phyloP scores from a whole-genome alignment of 92 coral and sea anemone genomes.

The Meandrina meandrites region DNA sequence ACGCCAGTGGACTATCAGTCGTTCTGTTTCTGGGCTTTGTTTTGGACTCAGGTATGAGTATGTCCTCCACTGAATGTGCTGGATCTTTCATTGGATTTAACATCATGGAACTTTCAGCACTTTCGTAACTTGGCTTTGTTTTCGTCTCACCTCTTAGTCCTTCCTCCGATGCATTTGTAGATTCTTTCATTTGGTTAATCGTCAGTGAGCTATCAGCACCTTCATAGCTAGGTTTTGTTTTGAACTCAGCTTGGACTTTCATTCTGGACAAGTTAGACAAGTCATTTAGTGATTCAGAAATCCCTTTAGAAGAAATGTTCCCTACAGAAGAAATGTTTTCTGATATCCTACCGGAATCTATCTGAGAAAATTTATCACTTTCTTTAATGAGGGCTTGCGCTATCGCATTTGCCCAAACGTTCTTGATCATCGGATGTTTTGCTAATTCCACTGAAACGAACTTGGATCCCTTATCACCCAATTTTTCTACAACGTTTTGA shows the following conservation, averaged over 20 bases:
- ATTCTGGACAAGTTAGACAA: neutral
- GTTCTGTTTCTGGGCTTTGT: neutral
- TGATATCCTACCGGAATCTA: neutral
- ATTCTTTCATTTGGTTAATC: neutral
- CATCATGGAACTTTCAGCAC: neutral
- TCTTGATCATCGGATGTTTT: slow-evolving; percentile 26
- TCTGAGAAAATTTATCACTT: slow-evolving; percentile 21
- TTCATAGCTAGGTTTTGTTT: neutral
- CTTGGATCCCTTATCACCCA: slow-evolving; percentile 28
- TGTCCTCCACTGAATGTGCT: neutral
- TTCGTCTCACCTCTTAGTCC: neutral
- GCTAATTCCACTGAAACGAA: slow-evolving; percentile 30
- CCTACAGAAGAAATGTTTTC: neutral
- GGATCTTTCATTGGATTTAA: neutral
- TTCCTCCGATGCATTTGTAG: neutral
- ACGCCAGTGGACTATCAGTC: neutral
- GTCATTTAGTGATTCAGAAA: neutral
- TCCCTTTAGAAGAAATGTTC: neutral
- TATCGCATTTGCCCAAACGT: slow-evolving; percentile 35
- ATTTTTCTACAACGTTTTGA: slow-evolving; percentile 13
- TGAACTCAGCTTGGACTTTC: neutral
- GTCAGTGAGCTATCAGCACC: neutral
- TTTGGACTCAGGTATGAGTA: neutral
- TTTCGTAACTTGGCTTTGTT: neutral
- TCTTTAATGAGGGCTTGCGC: slow-evolving; percentile 35